phyloP scores from a whole-genome alignment of 2,113 vertebrate genomes.

The Lasiurus cinereus region DNA sequence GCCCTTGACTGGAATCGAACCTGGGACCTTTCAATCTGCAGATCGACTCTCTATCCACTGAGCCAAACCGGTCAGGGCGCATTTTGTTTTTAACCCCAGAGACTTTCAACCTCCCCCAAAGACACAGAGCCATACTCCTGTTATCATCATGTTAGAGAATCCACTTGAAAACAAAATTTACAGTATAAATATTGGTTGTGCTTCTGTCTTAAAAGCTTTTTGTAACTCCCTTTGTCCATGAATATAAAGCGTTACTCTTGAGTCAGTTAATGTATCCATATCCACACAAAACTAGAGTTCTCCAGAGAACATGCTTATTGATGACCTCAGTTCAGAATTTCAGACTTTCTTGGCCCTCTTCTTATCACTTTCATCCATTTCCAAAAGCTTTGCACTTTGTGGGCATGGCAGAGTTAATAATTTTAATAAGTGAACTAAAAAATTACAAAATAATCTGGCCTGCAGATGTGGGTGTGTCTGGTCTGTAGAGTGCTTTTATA shows the following conservation, averaged over 20 bases:
- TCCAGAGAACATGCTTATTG: neutral
- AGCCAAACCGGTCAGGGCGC: neutral
- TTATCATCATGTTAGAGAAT: neutral
- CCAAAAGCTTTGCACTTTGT: conserved; percentile 12
- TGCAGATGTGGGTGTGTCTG: conserved; percentile 64
- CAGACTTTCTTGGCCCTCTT: neutral
- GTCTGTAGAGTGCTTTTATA: neutral
- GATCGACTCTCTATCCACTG: too few relatives aligned
- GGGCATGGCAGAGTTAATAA: conserved; percentile 15
- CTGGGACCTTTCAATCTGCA: too few relatives aligned
- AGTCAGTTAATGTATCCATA: neutral
- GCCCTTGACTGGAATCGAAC: too few relatives aligned
- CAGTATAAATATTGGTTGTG: neutral
- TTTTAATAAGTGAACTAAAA: conserved; percentile 56
- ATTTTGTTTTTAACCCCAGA: neutral
- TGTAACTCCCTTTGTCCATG: neutral
- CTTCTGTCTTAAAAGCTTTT: neutral
- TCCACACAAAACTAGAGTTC: neutral
- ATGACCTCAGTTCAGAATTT: neutral
- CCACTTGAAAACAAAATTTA: neutral
- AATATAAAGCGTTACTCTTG: neutral
- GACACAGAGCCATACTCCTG: neutral
- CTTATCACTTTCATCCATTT: neutral
- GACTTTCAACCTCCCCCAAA: neutral
- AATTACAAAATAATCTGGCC: conserved; percentile 60